Evolutionary conservation across 2,797 vertebrate genomes (phyloP).

Genomic region (Mycteria americana): DNA sequence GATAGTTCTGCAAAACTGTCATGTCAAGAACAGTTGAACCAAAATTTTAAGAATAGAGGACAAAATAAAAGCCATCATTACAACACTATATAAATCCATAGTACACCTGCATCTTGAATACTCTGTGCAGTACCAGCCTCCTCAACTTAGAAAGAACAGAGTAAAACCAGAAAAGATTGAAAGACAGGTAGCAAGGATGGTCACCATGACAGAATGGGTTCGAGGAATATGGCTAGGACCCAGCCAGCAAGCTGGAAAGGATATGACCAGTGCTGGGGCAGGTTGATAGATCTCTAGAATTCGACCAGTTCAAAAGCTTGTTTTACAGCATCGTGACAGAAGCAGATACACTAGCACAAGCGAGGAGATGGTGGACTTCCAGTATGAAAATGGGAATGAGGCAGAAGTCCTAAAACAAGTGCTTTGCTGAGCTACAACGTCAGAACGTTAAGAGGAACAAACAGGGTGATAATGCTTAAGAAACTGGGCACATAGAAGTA

Average conservation of each 20-base stretch:
- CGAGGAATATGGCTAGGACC: neutral
- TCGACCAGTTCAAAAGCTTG: neutral
- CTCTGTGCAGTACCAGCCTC: neutral
- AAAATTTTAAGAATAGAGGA: slow-evolving; percentile 38
- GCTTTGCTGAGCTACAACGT: neutral
- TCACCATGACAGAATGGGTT: neutral
- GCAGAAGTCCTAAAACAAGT: neutral
- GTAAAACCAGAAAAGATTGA: neutral
- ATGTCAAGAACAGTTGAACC: neutral
- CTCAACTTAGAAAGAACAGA: neutral
- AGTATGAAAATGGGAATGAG: neutral
- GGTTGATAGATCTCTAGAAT: neutral
- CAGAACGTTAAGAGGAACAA: neutral
- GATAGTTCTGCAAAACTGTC: slow-evolving; percentile 31
- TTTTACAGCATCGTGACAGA: neutral
- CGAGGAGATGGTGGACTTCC: neutral
- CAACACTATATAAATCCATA: neutral
- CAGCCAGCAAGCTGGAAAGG: neutral
- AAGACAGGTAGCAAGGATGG: neutral
- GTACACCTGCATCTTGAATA: neutral
- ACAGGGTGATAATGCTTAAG: neutral
- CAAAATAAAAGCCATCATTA: slow-evolving; percentile 22
- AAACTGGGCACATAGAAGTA: neutral
- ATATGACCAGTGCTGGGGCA: neutral
- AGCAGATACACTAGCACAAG: neutral